phyloP scores from a whole-genome alignment of 2,113 vertebrate species.

The Rhinolophus sinicus region DNA sequence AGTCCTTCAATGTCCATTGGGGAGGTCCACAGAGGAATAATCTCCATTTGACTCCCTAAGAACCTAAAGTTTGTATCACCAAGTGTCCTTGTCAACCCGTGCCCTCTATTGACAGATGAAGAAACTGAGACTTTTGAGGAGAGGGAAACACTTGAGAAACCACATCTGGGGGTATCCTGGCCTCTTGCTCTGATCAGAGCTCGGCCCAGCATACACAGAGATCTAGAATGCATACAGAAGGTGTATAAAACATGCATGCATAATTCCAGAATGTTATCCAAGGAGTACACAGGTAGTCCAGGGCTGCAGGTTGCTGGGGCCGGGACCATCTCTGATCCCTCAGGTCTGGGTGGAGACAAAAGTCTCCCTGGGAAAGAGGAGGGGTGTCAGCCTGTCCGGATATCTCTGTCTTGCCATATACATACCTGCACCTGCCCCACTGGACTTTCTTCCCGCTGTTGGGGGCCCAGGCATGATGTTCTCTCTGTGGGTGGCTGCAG shows the following conservation, averaged over 20 bases:
- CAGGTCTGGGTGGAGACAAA: not conserved
- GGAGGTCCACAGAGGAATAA: not conserved
- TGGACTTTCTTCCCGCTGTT: not conserved
- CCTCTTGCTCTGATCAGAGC: not conserved
- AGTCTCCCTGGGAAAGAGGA: not conserved
- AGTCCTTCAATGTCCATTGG: not conserved
- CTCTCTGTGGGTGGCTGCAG: not conserved
- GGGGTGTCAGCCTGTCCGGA: not conserved
- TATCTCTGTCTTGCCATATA: not conserved
- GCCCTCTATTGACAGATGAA: not conserved
- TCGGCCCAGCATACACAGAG: not conserved
- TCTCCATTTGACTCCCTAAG: not conserved
- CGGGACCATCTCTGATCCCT: not conserved
- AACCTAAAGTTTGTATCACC: not conserved
- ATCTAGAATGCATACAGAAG: not conserved
- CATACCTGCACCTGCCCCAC: not conserved
- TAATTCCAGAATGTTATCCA: too few species aligned
- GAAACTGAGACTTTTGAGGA: not conserved
- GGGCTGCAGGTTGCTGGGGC: too few species aligned
- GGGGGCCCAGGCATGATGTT: not conserved
- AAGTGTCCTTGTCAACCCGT: not conserved
- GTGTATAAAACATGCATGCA: not conserved
- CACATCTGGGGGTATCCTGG: too few species aligned
- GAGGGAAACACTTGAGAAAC: not conserved
- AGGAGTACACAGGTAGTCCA: not conserved